Conservation (phyloP, 2,888 invertebrate genomes). For the Chaitophorus viminalis region DNA sequence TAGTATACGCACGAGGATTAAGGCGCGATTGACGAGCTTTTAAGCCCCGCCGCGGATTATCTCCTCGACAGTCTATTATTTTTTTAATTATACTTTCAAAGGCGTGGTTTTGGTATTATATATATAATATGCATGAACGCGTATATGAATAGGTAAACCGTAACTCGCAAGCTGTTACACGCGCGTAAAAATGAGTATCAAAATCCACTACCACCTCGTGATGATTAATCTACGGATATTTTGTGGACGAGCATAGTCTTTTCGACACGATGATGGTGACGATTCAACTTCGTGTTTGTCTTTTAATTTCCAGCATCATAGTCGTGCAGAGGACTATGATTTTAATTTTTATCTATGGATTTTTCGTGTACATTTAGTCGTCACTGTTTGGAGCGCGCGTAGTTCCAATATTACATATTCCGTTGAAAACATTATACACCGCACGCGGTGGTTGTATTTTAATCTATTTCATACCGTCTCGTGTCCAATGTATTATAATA, state of each 20-base stretch:
- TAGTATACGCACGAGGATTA: not conserved
- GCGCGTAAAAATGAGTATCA: not conserved
- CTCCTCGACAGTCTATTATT: slow-evolving; percentile 23
- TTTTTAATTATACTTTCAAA: slow-evolving; percentile 40
- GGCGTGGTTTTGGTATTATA: not conserved
- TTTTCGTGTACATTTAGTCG: not conserved
- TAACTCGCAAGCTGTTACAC: not conserved
- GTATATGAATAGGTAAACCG: not conserved
- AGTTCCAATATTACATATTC: not conserved
- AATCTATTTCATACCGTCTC: too few relatives aligned
- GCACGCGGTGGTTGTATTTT: too few relatives aligned
- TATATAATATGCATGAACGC: too few relatives aligned
- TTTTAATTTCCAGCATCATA: not conserved
- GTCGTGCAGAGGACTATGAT: not conserved
- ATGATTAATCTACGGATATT: not conserved
- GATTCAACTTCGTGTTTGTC: not conserved
- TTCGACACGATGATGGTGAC: not conserved
- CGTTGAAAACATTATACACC: not conserved
- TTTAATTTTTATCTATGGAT: not conserved
- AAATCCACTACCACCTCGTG: not conserved
- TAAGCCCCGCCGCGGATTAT: not conserved
- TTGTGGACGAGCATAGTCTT: not conserved
- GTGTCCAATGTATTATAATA: too few relatives aligned
- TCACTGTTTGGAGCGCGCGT: not conserved
- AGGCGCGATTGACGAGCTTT: slow-evolving; percentile 40